Conservation (phyloP, 1,140 invertebrate species). For the Bombus huntii region DNA sequence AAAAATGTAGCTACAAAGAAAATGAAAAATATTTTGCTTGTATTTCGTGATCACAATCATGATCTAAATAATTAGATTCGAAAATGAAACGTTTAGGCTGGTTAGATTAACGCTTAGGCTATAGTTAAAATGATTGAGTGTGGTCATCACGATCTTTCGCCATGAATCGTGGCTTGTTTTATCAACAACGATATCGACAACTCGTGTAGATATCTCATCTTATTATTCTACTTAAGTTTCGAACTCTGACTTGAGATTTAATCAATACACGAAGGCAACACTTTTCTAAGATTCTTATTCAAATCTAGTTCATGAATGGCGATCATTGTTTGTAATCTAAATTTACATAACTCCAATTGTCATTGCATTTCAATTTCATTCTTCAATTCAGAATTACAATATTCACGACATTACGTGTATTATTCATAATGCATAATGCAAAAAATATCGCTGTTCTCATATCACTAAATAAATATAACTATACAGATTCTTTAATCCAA, state of each 20-base stretch:
- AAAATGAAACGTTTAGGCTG: background rate
- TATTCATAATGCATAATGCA: background rate
- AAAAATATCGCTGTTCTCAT: background rate
- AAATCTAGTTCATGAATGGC: background rate
- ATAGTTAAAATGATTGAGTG: background rate
- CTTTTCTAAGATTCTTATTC: background rate
- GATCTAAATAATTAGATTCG: background rate
- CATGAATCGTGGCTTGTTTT: background rate
- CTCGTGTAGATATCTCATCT: background rate
- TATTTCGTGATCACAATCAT: background rate
- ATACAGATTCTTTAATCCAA: no score
- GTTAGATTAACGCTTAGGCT: no score
- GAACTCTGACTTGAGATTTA: background rate
- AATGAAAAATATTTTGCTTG: background rate
- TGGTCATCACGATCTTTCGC: background rate
- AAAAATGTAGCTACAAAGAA: background rate
- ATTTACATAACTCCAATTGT: background rate
- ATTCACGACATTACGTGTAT: background rate
- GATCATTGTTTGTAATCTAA: background rate
- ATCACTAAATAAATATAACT: background rate
- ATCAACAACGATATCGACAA: background rate
- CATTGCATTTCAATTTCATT: background rate
- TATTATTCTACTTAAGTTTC: background rate
- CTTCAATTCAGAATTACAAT: background rate
- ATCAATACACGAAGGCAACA: background rate